Evolutionary conservation across 2,888 invertebrate species (phyloP), one percentile per base, ranked within the genome.

Genomic region (Anagyrus pseudococci): DNA sequence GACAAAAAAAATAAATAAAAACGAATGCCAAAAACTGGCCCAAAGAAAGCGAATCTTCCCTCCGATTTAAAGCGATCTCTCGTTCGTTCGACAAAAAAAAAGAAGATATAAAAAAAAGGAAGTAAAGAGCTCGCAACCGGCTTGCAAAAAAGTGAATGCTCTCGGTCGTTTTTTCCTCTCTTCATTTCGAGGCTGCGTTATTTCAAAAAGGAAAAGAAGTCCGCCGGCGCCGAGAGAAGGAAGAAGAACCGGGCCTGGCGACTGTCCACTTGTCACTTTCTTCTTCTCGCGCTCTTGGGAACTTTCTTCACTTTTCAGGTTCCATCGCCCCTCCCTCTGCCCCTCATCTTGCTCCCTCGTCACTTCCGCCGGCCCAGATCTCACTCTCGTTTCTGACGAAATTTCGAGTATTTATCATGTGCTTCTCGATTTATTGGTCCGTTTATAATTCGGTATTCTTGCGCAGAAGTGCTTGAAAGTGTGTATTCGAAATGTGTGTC

Each of bases 251-350:
- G 70, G 44, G 8, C 7, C n/a, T 6, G 73, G 71, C 73, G 37
- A 58, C 62, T 58, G 56, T 67, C 26, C 46, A 70, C 62, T 68
- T 68, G 69, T 77, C 70, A 74, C 77, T 77, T 77, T 78, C 77
- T 76, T 78, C 72, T n/a, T 8, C 37, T 47, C 20, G n/a, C 2
- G 37, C 22, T 29, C 44, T 13, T 19, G 1, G n/a, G 26, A 37
- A 57, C 62, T 62, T 62, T 62, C 62, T 62, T n/a, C 53, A 57
- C 57, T 62, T 57, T 62, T 52, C 57, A 41, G 57, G 33, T 53
- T 13, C n/a, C 46, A 33, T 50, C 4, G 33, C 50, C 4, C 37
- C 29, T 26, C 33, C 7, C 48, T 48, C 48, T 25, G 7, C 26
- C 6, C 48, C n/a, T 44, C 10, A 13, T 20, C 22, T 2, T 17